phyloP scores from a whole-genome alignment of 23 tunicate species.

The Oikopleura dioica region DNA sequence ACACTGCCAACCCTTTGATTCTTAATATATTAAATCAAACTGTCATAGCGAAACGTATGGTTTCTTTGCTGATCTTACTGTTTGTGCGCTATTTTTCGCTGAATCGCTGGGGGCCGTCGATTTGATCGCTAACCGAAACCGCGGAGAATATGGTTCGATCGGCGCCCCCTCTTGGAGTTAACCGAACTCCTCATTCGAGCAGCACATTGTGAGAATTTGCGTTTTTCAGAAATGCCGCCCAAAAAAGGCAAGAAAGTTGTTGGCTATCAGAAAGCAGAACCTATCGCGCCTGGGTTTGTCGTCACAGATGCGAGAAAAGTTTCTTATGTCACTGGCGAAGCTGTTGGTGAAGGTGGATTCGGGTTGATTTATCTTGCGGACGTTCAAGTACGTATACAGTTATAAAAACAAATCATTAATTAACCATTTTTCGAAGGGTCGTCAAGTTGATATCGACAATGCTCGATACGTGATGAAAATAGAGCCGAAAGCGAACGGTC shows the following conservation, averaged over 20 bases:
- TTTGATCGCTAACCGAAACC: no score
- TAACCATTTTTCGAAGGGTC: neutral
- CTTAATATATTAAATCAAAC: no score
- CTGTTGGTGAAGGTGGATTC: constrained; percentile 44
- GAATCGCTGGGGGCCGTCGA: no score
- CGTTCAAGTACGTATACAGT: neutral
- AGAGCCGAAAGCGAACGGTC: constrained; percentile 78
- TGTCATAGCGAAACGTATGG: no score
- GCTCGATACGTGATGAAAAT: constrained; percentile 65
- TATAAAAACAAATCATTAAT: neutral
- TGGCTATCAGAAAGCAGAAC: neutral
- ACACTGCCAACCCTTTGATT: no score
- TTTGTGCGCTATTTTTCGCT: no score
- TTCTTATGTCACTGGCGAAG: neutral
- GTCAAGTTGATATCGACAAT: constrained; percentile 18
- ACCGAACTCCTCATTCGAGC: no score
- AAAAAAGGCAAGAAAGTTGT: neutral
- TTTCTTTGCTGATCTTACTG: no score
- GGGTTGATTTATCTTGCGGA: constrained; percentile 64
- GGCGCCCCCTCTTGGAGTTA: no score
- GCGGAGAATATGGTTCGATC: no score
- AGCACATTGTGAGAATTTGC: no score
- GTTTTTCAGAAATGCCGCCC: constrained; percentile 7
- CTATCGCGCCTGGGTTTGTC: neutral
- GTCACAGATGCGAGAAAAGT: neutral